These are phyloP conservation scores for Clupea harengus DNA, from an alignment of 2,113 vertebrate genomes.

Conservation along the genomic window DNA sequence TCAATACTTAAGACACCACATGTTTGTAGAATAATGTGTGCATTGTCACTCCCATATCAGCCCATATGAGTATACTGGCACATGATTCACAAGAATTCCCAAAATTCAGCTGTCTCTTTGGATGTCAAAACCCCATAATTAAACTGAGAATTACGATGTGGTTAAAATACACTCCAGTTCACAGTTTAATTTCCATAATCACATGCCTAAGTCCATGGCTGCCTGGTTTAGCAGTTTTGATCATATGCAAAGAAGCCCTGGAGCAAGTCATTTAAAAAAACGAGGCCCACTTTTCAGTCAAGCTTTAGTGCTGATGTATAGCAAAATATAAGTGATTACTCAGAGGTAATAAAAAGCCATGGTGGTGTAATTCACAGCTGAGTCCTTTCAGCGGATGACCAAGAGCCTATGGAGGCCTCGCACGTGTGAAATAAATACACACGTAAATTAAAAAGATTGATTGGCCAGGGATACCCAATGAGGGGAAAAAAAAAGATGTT, in stretches of 20 bases:
- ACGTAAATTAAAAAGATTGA: conserved; percentile 17
- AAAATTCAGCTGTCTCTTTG: not conserved
- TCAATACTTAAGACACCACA: too few species aligned
- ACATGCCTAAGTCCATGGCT: not conserved
- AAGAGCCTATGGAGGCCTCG: not conserved
- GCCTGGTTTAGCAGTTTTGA: not conserved
- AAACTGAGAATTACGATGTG: not conserved
- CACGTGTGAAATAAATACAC: not conserved
- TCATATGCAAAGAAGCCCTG: not conserved
- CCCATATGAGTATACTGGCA: too few species aligned
- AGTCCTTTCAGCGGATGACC: conserved; percentile 1
- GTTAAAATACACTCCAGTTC: not conserved
- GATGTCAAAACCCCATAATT: not conserved
- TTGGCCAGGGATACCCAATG: not conserved
- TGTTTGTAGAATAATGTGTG: too few species aligned
- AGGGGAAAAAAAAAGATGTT: not conserved
- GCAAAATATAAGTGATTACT: conserved; percentile 1
- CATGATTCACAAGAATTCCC: too few species aligned
- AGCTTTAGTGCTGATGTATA: not conserved
- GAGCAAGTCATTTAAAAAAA: not conserved
- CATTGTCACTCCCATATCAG: too few species aligned
- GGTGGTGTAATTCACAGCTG: not conserved
- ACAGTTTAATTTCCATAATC: not conserved
- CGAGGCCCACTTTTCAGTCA: not conserved
- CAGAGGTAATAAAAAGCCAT: conserved; percentile 1